Conservation (phyloP, 2,888 invertebrate species). For the Hypomecis atomaria region DNA sequence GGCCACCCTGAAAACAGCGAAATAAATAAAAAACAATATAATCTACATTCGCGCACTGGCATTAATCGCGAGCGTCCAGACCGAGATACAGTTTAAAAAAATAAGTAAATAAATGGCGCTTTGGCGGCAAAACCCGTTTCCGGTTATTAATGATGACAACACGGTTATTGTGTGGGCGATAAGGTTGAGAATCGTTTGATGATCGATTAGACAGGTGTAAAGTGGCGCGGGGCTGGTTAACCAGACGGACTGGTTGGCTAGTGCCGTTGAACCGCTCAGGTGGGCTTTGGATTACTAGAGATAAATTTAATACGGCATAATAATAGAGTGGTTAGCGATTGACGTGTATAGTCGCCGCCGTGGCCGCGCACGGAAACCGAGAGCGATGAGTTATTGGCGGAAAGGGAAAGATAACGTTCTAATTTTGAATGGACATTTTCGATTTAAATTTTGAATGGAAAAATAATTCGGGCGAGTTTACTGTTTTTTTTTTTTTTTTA, state of each 20-base stretch:
- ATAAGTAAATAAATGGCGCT: constrained; percentile 72
- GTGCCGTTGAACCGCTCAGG: constrained; percentile 81
- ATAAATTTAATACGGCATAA: constrained; percentile 78
- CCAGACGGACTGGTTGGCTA: constrained; percentile 77
- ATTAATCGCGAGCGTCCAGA: constrained; percentile 71
- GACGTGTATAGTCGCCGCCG: constrained; percentile 46
- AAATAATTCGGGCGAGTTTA: no score
- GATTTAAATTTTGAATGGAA: background rate
- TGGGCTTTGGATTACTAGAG: constrained; percentile 80
- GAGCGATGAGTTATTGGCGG: constrained; percentile 34
- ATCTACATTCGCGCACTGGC: constrained; percentile 57
- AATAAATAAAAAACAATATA: constrained; percentile 48
- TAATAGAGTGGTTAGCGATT: constrained; percentile 68
- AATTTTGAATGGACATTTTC: constrained; percentile 20
- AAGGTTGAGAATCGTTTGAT: constrained; percentile 67
- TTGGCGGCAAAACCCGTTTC: constrained; percentile 65
- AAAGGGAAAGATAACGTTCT: constrained; percentile 44
- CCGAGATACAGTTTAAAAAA: constrained; percentile 73
- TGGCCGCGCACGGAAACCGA: constrained; percentile 35
- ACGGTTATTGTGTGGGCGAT: constrained; percentile 53
- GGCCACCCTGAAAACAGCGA: constrained; percentile 61
- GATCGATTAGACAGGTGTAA: constrained; percentile 67
- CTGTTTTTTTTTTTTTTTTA: no score
- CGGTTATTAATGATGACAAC: constrained; percentile 51
- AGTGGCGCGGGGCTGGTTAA: constrained; percentile 70